A percentile compares a stretch with the other conserved stretches of the same genome.
Evolutionary conservation across 2,888 invertebrate genomes (phyloP).

Genomic region (Tuta absoluta): DNA sequence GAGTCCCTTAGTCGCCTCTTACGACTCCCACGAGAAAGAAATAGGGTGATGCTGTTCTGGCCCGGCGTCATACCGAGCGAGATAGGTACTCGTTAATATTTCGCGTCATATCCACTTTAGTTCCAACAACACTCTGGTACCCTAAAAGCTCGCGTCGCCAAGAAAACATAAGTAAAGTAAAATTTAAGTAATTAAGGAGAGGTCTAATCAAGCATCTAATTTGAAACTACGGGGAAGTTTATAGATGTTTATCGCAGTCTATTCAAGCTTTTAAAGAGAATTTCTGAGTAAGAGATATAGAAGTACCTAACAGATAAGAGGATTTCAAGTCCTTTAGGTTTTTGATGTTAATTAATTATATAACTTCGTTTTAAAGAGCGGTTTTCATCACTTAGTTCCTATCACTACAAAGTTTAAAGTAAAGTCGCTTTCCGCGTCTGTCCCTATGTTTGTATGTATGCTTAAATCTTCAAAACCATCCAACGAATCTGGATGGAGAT

Average conservation of each 20-base stretch:
- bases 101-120: constrained; percentile 37
- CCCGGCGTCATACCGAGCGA: too few species aligned
- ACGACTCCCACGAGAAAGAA: too few species aligned
- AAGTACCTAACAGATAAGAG: background rate
- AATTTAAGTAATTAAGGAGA: constrained; percentile 70
- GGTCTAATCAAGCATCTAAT: constrained; percentile 54
- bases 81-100: too few species aligned
- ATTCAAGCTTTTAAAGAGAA: constrained; percentile 2
- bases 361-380: background rate
- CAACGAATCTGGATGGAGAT: too few species aligned
- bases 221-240: constrained; percentile 9
- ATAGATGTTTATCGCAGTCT: constrained; percentile 4
- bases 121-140: constrained; percentile 31
- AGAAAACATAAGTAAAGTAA: constrained; percentile 59
- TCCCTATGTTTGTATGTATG: too few species aligned
- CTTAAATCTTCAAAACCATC: too few species aligned
- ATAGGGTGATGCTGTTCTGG: too few species aligned
- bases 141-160: constrained; percentile 57
- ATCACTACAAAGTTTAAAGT: too few species aligned
- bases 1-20: too few species aligned
- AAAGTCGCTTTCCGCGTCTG: too few species aligned
- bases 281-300: background rate
- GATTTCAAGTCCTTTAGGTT: background rate
- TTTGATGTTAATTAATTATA: background rate
- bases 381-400: background rate